Conservation (phyloP, 2,113 vertebrate species). For the Gymnorhina tibicen region DNA sequence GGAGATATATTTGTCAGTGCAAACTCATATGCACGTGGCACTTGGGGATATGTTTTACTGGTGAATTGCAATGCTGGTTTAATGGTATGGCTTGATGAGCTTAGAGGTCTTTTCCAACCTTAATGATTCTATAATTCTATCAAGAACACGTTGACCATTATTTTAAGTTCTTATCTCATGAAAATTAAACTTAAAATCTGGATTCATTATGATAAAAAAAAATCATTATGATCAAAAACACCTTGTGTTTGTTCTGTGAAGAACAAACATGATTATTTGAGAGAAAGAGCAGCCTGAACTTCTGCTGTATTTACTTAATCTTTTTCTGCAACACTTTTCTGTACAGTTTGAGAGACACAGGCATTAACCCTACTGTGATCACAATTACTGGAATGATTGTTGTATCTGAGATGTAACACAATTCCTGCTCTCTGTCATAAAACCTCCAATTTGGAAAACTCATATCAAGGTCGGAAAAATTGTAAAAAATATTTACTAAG, state of each 20-base stretch:
- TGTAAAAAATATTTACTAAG: neutral
- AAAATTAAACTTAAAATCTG: neutral
- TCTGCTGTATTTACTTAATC: neutral
- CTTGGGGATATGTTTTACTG: neutral
- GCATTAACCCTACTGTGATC: neutral
- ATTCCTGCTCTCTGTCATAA: neutral
- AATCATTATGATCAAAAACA: neutral
- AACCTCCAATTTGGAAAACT: neutral
- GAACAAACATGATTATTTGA: neutral
- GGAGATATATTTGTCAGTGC: neutral
- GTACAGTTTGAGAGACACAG: neutral
- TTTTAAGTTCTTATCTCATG: neutral
- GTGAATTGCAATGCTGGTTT: neutral
- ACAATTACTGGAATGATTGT: neutral
- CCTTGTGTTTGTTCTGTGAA: neutral
- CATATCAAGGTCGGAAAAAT: neutral
- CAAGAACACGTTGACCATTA: neutral
- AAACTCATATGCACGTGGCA: neutral
- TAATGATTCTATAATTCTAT: too few relatives aligned
- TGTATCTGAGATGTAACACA: neutral
- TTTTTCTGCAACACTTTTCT: neutral
- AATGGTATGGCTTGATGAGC: neutral
- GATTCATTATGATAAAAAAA: neutral
- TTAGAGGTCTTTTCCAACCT: neutral
- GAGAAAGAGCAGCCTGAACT: slow-evolving; percentile 8